phyloP scores from a whole-genome alignment of 2,797 vertebrate species.

The Cyclopterus lumpus region DNA sequence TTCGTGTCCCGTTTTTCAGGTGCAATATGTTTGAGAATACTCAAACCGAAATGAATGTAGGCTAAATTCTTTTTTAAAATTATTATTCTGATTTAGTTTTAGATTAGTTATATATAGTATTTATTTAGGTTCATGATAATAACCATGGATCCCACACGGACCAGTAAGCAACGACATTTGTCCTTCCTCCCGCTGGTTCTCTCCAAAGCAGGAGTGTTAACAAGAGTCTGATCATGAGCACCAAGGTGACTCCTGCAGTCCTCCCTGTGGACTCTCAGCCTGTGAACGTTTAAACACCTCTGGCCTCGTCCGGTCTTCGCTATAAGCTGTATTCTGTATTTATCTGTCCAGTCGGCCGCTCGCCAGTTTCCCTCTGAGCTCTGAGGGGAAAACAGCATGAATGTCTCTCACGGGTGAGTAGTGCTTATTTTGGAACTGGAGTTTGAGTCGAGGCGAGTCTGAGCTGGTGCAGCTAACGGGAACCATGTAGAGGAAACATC shows the following conservation, averaged over 20 bases:
- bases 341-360: constrained; percentile 47
- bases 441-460: constrained; percentile 30
- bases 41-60: no score
- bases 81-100: no score
- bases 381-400: constrained; percentile 28
- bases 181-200: constrained; percentile 5
- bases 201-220: constrained; percentile 19
- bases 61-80: no score
- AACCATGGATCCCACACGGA: background rate
- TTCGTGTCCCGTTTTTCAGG: no score
- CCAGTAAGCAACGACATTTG: background rate
- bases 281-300: constrained; percentile 48
- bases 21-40: no score
- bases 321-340: constrained; percentile 39
- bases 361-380: constrained; percentile 22
- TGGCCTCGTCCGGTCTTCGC: constrained; percentile 28
- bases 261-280: constrained; percentile 23
- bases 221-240: constrained; percentile 24
- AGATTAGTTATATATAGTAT: no score
- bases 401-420: constrained; percentile 36
- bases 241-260: constrained; percentile 41
- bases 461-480: background rate
- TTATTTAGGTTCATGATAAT: background rate
- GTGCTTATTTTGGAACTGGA: constrained; percentile 47
- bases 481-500: constrained; percentile 31